A percentile compares a stretch with the other conserved stretches of the same genome.
phyloP scores from a whole-genome alignment of 2,888 invertebrate genomes.

The Drosophila kuntzei region DNA sequence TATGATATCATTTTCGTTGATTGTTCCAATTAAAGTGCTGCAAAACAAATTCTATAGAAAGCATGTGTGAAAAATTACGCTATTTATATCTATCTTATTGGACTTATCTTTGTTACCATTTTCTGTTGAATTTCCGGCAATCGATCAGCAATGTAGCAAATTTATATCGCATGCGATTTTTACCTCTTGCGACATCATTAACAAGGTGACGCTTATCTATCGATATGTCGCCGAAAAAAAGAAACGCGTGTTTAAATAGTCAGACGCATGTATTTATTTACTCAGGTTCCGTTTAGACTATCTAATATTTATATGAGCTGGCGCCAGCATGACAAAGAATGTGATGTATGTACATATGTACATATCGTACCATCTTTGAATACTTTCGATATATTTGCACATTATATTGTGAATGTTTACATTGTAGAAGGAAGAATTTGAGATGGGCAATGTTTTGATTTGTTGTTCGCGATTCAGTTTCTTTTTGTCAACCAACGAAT shows the following conservation, averaged over 20 bases:
- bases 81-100: slow-evolving; percentile 49
- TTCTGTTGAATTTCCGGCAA: slow-evolving; percentile 51
- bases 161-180: slow-evolving; percentile 54
- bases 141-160: slow-evolving; percentile 56
- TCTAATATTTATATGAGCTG: slow-evolving; percentile 7
- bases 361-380: neutral
- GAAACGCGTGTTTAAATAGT: slow-evolving; percentile 49
- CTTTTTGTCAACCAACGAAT: neutral
- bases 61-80: slow-evolving; percentile 61
- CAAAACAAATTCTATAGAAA: slow-evolving; percentile 43
- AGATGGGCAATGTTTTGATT: slow-evolving; percentile 38
- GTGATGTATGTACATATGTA: too few relatives aligned
- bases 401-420: neutral
- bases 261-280: slow-evolving; percentile 47
- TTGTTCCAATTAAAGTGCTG: slow-evolving; percentile 54
- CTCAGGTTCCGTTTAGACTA: slow-evolving; percentile 7
- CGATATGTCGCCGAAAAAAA: slow-evolving; percentile 6
- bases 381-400: neutral
- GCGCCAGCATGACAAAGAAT: slow-evolving; percentile 8
- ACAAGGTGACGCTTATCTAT: slow-evolving; percentile 40
- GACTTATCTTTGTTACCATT: slow-evolving; percentile 45
- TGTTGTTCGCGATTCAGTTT: neutral
- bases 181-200: slow-evolving; percentile 21
- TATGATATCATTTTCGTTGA: slow-evolving; percentile 61
- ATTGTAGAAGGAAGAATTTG: neutral